These are phyloP conservation scores for Ceramica pisi DNA, from an alignment of 2,888 invertebrate genomes.

Conservation along the genomic window DNA sequence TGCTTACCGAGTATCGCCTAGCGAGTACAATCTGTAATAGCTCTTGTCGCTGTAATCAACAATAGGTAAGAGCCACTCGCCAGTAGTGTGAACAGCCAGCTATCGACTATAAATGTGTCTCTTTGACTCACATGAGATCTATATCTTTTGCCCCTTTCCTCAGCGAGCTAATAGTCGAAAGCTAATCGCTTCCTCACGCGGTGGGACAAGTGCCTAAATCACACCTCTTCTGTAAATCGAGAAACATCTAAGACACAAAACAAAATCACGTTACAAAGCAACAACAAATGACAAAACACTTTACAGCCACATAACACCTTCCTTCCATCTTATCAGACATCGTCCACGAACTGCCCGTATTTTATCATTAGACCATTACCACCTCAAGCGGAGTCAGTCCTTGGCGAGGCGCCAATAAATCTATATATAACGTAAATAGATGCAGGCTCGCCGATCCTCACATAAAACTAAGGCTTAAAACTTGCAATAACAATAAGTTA, in stretches of 20 bases:
- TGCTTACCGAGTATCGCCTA: too few relatives aligned
- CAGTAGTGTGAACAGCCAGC: too few relatives aligned
- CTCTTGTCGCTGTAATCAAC: too few relatives aligned
- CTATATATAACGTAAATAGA: slow-evolving; percentile 83
- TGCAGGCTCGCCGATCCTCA: slow-evolving; percentile 78
- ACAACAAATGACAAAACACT: neutral
- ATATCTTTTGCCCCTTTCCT: too few relatives aligned
- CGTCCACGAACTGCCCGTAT: slow-evolving; percentile 52
- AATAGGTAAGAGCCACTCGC: too few relatives aligned
- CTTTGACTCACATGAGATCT: too few relatives aligned
- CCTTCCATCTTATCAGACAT: slow-evolving; percentile 47
- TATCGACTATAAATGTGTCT: too few relatives aligned
- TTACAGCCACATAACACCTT: slow-evolving; percentile 4
- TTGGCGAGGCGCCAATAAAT: slow-evolving; percentile 77
- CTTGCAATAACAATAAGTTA: slow-evolving; percentile 91
- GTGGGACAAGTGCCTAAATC: too few relatives aligned
- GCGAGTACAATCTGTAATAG: too few relatives aligned
- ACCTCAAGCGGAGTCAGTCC: slow-evolving; percentile 65
- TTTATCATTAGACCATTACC: slow-evolving; percentile 58
- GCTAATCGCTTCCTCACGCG: too few relatives aligned
- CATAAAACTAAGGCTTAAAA: slow-evolving; percentile 90
- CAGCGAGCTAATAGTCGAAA: too few relatives aligned
- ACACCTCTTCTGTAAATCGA: too few relatives aligned
- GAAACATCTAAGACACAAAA: neutral
- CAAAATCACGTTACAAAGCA: neutral